Evolutionary conservation across 2,797 vertebrate genomes (phyloP).

Genomic region (Muraenolepis orangiensis): DNA sequence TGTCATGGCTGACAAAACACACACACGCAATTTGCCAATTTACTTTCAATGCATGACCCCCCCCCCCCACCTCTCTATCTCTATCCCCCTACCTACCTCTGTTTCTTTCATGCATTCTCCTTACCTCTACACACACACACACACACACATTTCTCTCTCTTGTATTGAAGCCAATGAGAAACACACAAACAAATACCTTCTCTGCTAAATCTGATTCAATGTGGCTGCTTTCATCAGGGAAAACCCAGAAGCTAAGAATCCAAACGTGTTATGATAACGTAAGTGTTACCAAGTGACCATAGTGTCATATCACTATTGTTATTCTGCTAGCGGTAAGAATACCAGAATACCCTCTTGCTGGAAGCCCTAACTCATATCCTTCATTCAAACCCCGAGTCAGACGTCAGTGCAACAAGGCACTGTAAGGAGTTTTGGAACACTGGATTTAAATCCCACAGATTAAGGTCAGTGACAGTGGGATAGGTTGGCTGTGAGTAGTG

Average conservation of each 20-base stretch:
- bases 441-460: background rate
- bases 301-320: background rate
- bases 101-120: background rate
- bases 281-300: background rate
- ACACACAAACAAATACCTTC: background rate
- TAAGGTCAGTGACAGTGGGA: background rate
- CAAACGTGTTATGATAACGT: background rate
- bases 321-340: background rate
- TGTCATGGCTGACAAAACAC: slow-evolving; percentile 35
- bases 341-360: background rate
- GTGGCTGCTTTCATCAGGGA: too few species aligned
- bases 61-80: background rate
- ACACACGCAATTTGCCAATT: background rate
- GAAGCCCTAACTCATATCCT: background rate
- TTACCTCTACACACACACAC: background rate
- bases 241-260: too few species aligned
- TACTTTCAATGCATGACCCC: background rate
- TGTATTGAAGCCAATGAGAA: background rate
- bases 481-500: background rate
- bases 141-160: background rate
- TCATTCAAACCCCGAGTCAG: background rate
- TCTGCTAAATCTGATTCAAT: background rate
- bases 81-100: background rate
- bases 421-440: background rate
- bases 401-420: background rate